These are phyloP conservation scores for Pristionchus entomophagus DNA, from an alignment of 2,888 invertebrate species.

Conservation along the genomic window DNA sequence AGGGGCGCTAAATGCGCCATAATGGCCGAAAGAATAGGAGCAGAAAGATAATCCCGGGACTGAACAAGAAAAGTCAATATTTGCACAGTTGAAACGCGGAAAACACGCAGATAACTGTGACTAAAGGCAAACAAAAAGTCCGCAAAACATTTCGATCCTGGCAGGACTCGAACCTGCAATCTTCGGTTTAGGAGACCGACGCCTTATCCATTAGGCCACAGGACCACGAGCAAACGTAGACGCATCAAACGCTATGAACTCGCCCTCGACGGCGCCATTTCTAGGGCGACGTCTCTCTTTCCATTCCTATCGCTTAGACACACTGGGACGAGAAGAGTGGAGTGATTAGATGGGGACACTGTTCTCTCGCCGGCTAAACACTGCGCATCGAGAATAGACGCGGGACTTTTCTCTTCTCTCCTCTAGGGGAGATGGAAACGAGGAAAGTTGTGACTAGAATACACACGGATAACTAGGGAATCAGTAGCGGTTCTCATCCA, in stretches of 20 bases:
- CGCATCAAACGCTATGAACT: neutral
- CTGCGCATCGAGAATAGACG: too few species aligned
- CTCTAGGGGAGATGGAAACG: too few species aligned
- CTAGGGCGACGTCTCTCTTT: too few species aligned
- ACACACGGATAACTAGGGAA: too few species aligned
- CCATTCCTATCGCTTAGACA: too few species aligned
- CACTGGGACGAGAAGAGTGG: too few species aligned
- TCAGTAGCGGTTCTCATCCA: too few species aligned
- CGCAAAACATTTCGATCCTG: conserved; percentile 52
- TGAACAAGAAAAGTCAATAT: neutral
- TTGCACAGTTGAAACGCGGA: neutral
- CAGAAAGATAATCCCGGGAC: neutral
- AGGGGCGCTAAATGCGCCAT: neutral
- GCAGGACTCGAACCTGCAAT: conserved; percentile 65
- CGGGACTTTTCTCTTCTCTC: too few species aligned
- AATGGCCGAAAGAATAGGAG: neutral
- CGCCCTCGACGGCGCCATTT: too few species aligned
- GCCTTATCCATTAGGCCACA: conserved; percentile 69
- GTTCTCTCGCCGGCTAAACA: too few species aligned
- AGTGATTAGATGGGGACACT: too few species aligned
- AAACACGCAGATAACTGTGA: conserved; percentile 11
- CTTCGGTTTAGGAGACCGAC: conserved; percentile 69
- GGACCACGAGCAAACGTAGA: conserved; percentile 42
- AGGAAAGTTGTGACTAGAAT: too few species aligned
- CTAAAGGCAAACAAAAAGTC: neutral